Conservation (phyloP, 2,797 vertebrate genomes). For the Fundulus diaphanus region DNA sequence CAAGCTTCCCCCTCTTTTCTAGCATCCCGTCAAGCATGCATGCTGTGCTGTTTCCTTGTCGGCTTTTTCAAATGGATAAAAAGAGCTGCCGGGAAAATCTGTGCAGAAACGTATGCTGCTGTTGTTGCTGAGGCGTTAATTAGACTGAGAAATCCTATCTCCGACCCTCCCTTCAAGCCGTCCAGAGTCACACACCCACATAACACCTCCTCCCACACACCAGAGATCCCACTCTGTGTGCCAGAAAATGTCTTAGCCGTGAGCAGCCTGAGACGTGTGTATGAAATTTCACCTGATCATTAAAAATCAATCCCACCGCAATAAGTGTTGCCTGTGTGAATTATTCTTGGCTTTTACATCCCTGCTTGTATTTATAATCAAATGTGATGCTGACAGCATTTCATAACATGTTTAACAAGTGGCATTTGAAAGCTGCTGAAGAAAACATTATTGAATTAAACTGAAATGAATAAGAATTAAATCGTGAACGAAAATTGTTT, state of each 20-base stretch:
- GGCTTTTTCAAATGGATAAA: constrained; percentile 37
- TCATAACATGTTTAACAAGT: constrained; percentile 30
- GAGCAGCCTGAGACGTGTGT: constrained; percentile 54
- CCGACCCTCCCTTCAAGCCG: constrained; percentile 57
- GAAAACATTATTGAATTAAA: not conserved
- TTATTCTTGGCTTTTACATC: constrained; percentile 45
- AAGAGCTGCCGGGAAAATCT: constrained; percentile 51
- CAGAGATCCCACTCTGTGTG: constrained; percentile 32
- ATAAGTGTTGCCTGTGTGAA: constrained; percentile 53
- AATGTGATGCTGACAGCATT: constrained; percentile 39
- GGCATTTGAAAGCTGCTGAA: constrained; percentile 18
- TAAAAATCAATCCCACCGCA: constrained; percentile 51
- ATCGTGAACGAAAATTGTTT: not conserved
- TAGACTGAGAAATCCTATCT: constrained; percentile 67
- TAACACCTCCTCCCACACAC: constrained; percentile 28
- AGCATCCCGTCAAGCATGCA: constrained; percentile 37
- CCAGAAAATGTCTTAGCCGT: constrained; percentile 59
- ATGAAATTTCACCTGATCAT: constrained; percentile 58
- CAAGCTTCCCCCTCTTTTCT: constrained; percentile 22
- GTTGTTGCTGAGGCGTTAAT: constrained; percentile 67
- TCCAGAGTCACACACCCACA: constrained; percentile 39
- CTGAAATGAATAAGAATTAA: not conserved
- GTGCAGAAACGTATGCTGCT: constrained; percentile 58
- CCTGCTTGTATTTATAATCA: constrained; percentile 48
- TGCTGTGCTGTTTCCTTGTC: constrained; percentile 36